These are phyloP conservation scores for Myripristis murdjan DNA, from an alignment of 2,797 vertebrate species.

Conservation along the genomic window DNA sequence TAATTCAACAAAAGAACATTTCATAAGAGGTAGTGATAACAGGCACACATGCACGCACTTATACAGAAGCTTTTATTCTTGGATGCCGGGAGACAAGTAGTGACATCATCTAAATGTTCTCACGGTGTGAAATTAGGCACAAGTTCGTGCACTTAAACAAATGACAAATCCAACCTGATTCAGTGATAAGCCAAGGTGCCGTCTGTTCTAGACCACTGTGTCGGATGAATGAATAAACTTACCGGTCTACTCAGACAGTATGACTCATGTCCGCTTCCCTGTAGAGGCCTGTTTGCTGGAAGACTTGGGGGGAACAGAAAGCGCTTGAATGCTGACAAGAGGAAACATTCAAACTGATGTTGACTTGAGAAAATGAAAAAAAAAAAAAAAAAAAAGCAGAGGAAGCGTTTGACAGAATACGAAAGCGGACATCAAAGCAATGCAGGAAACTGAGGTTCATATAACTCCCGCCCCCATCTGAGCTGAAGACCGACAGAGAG, in stretches of 20 bases:
- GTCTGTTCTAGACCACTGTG: constrained; percentile 20
- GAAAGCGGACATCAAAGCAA: constrained; percentile 63
- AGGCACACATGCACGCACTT: not conserved
- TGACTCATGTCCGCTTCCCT: constrained; percentile 78
- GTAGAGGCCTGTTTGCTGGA: constrained; percentile 39
- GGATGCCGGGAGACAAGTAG: not conserved
- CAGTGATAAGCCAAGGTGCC: constrained; percentile 23
- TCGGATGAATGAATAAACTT: constrained; percentile 51
- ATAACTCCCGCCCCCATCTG: constrained; percentile 35
- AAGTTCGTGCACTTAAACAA: not conserved
- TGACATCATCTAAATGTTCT: constrained; percentile 9
- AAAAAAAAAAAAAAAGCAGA: constrained; percentile 28
- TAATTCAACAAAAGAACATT: constrained; percentile 3
- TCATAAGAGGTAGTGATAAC: not conserved
- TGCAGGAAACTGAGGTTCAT: constrained; percentile 60
- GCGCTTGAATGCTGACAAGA: constrained; percentile 26
- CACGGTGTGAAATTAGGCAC: not conserved
- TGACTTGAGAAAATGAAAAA: constrained; percentile 40
- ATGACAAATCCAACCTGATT: constrained; percentile 40
- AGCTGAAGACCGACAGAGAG: constrained; percentile 14
- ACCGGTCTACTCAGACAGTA: constrained; percentile 50
- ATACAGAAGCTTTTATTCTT: constrained; percentile 17
- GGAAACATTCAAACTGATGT: constrained; percentile 40
- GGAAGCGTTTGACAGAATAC: constrained; percentile 56
- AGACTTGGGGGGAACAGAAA: constrained; percentile 29